These are phyloP conservation scores for Sialis fuliginosa DNA, from an alignment of 2,888 invertebrate genomes.

Conservation along the genomic window DNA sequence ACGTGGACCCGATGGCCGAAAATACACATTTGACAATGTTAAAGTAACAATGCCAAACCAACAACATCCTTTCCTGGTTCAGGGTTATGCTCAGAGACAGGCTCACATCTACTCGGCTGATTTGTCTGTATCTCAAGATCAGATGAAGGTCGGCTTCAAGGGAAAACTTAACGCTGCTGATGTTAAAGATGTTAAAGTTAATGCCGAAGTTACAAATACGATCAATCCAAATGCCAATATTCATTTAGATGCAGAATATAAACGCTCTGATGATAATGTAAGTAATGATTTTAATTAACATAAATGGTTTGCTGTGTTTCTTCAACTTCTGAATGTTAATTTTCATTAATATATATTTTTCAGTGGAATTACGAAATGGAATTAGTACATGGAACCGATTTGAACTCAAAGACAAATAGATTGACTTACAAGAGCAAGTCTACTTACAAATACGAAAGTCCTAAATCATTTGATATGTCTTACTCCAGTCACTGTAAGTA, in stretches of 20 bases:
- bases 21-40: slow-evolving; percentile 40
- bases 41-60: slow-evolving; percentile 23
- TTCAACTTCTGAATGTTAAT: neutral
- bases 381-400: slow-evolving; percentile 42
- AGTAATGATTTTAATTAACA: slow-evolving; percentile 12
- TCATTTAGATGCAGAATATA: slow-evolving; percentile 35
- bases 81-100: slow-evolving; percentile 29
- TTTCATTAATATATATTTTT: slow-evolving; percentile 4
- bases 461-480: slow-evolving; percentile 28
- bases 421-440: slow-evolving; percentile 29
- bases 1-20: slow-evolving; percentile 23
- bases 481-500: slow-evolving; percentile 29
- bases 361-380: slow-evolving; percentile 30
- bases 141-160: slow-evolving; percentile 27
- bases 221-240: slow-evolving; percentile 42
- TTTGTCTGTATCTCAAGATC: slow-evolving; percentile 29
- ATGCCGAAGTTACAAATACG: slow-evolving; percentile 34
- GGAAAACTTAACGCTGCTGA: slow-evolving; percentile 26
- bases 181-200: slow-evolving; percentile 27
- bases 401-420: slow-evolving; percentile 34
- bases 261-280: slow-evolving; percentile 23
- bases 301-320: neutral
- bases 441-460: slow-evolving; percentile 23
- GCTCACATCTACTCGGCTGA: slow-evolving; percentile 27
- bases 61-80: slow-evolving; percentile 27